phyloP scores from a whole-genome alignment of 2,797 vertebrate species.

The Triplophysa bombifrons region DNA sequence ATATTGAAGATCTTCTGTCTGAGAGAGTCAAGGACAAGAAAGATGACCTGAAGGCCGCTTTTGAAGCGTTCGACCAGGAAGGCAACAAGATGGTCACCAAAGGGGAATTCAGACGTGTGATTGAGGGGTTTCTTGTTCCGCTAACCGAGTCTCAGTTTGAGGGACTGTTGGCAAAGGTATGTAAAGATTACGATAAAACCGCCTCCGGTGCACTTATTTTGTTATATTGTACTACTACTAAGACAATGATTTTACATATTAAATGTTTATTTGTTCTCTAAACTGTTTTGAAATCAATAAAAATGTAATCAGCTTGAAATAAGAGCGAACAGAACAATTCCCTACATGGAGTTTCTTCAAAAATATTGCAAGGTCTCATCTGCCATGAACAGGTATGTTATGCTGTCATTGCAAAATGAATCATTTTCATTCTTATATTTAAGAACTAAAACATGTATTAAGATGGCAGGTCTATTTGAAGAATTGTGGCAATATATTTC shows the following conservation, averaged over 20 bases:
- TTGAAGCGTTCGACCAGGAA: slow-evolving; percentile 65
- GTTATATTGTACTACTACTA: not conserved
- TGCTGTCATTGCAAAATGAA: not conserved
- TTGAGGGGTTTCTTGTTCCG: slow-evolving; percentile 66
- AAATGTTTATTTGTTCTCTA: not conserved
- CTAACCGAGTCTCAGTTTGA: slow-evolving; percentile 70
- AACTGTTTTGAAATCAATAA: not conserved
- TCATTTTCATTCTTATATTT: not conserved
- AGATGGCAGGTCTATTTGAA: not conserved
- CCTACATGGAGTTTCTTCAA: slow-evolving; percentile 54
- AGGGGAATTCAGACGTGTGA: slow-evolving; percentile 66
- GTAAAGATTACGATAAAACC: slow-evolving; percentile 2
- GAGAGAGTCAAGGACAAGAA: slow-evolving; percentile 64
- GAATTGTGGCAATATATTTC: not conserved
- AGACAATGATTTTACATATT: not conserved
- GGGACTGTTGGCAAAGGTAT: slow-evolving; percentile 70
- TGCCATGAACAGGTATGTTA: slow-evolving; percentile 40
- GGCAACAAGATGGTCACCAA: slow-evolving; percentile 67
- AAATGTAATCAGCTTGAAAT: slow-evolving; percentile 44
- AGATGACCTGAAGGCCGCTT: slow-evolving; percentile 68
- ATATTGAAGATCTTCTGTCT: slow-evolving; percentile 67
- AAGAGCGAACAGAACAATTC: slow-evolving; percentile 50
- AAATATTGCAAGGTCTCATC: slow-evolving; percentile 51
- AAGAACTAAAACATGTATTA: not conserved
- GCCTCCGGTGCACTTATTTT: not conserved